A percentile compares a stretch with the other conserved stretches of the same genome.
Evolutionary conservation across 2,888 invertebrate species (phyloP).

Genomic region (Stenurella melanura): DNA sequence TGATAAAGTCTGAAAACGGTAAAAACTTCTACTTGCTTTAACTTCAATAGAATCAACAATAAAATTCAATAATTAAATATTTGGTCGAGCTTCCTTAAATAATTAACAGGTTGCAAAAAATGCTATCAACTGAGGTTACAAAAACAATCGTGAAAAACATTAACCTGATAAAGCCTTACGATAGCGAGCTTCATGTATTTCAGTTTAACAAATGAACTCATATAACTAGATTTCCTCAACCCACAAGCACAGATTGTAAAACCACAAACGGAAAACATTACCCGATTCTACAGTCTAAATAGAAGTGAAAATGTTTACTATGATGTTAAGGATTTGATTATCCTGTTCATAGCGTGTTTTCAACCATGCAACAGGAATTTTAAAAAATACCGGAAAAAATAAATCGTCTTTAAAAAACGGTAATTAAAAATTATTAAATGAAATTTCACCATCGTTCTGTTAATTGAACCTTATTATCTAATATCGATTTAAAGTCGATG

Average conservation of each 20-base stretch:
- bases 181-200: background rate
- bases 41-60: no score
- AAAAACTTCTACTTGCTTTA: no score
- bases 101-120: background rate
- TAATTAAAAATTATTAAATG: no score
- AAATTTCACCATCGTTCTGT: no score
- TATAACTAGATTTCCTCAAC: background rate
- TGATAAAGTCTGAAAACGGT: no score
- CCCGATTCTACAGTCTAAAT: background rate
- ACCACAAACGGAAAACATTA: slow-evolving; percentile 1
- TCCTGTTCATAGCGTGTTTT: no score
- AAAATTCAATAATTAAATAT: background rate
- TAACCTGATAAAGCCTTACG: background rate
- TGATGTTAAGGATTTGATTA: no score
- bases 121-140: background rate
- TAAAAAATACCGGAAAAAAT: no score
- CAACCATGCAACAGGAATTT: no score
- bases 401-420: no score
- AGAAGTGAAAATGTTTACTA: background rate
- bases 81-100: background rate
- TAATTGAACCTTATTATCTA: no score
- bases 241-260: background rate
- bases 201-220: background rate
- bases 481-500: no score
- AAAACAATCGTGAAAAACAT: background rate